phyloP scores from a whole-genome alignment of 2,888 invertebrate genomes.

The Athalia rosae region DNA sequence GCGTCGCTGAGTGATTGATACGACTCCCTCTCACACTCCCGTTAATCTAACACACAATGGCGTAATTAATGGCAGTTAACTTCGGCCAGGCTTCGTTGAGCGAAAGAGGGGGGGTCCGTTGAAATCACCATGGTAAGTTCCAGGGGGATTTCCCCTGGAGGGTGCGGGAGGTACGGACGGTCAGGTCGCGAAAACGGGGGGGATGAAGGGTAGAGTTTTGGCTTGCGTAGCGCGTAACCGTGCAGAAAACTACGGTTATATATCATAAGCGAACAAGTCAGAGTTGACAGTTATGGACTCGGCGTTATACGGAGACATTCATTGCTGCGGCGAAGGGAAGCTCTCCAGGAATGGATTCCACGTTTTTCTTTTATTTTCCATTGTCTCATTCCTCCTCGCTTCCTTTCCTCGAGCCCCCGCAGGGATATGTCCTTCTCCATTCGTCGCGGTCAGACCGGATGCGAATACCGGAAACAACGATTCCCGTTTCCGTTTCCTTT shows the following conservation, averaged over 20 bases:
- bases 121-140: slow-evolving; percentile 36
- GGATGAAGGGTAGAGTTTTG: slow-evolving; percentile 28
- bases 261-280: slow-evolving; percentile 38
- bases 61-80: slow-evolving; percentile 55
- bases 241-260: slow-evolving; percentile 31
- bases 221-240: slow-evolving; percentile 34
- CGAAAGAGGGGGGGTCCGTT: slow-evolving; percentile 6
- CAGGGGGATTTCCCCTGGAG: slow-evolving; percentile 20
- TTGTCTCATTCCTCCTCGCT: not conserved
- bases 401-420: not conserved
- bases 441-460: slow-evolving; percentile 18
- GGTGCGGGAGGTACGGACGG: not conserved
- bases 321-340: slow-evolving; percentile 22
- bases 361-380: slow-evolving; percentile 17
- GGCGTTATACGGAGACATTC: slow-evolving; percentile 36
- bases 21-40: slow-evolving; percentile 27
- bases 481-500: not conserved
- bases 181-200: slow-evolving; percentile 33
- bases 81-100: slow-evolving; percentile 43
- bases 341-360: slow-evolving; percentile 8
- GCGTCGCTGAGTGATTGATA: slow-evolving; percentile 42
- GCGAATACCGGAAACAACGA: slow-evolving; percentile 1
- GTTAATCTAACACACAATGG: slow-evolving; percentile 46
- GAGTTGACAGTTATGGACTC: slow-evolving; percentile 42
- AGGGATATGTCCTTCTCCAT: slow-evolving; percentile 16